Evolutionary conservation across 2,797 vertebrate species (phyloP).

Genomic region (Cirrhinus molitorella): DNA sequence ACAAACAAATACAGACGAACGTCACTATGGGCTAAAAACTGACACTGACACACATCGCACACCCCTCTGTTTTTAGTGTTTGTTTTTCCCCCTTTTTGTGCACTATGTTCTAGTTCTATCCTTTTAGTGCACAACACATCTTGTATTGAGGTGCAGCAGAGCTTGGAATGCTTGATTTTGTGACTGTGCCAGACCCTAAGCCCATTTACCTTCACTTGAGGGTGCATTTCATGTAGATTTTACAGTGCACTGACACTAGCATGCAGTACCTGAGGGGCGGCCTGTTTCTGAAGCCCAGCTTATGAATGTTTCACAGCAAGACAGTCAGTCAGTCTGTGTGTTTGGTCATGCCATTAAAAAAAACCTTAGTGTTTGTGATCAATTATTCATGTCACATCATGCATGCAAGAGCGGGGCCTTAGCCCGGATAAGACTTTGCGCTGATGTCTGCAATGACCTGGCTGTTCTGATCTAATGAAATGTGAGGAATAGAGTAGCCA

Average conservation of each 20-base stretch:
- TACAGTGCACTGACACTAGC: neutral
- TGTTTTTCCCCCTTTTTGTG: too few relatives aligned
- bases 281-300: conserved; percentile 34
- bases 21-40: neutral
- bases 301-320: conserved; percentile 61
- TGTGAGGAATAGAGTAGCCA: neutral
- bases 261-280: neutral
- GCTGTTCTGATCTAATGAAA: conserved; percentile 16
- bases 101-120: neutral
- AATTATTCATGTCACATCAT: conserved; percentile 56
- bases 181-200: neutral
- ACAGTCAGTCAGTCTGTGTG: conserved; percentile 42
- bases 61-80: conserved; percentile 19
- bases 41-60: neutral
- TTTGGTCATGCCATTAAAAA: conserved; percentile 50
- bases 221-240: neutral
- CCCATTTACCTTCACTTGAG: neutral
- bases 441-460: neutral
- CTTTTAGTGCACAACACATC: neutral
- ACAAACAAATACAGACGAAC: neutral
- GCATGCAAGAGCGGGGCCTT: conserved; percentile 25
- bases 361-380: conserved; percentile 49
- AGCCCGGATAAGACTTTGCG: conserved; percentile 19
- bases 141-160: neutral
- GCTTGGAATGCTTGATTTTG: neutral